Evolutionary conservation across 1,140 invertebrate species (phyloP).

Genomic region (Euura lappo): DNA sequence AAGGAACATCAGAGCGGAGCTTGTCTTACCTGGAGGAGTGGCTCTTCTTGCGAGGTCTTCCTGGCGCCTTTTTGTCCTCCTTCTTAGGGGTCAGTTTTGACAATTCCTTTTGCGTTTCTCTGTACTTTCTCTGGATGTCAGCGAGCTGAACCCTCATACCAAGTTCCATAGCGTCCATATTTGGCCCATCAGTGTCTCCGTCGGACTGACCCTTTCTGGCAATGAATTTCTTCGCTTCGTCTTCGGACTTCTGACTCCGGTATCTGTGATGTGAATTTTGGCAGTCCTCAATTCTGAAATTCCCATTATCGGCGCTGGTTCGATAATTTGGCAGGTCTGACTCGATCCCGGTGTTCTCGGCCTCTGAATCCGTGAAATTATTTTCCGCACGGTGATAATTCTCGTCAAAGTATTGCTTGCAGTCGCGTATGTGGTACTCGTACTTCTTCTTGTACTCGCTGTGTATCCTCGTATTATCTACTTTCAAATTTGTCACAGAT

Average conservation of each 20-base stretch:
- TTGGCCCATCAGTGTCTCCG: constrained; percentile 60
- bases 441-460: constrained; percentile 13
- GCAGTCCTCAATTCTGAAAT: constrained; percentile 17
- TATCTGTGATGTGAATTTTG: constrained; percentile 46
- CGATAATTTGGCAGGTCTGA: background rate
- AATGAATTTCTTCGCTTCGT: constrained; percentile 57
- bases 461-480: background rate
- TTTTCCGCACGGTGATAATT: constrained; percentile 16
- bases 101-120: constrained; percentile 82
- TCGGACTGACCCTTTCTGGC: constrained; percentile 45
- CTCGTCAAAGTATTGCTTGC: constrained; percentile 5
- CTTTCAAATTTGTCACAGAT: background rate
- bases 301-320: background rate
- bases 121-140: constrained; percentile 80
- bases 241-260: constrained; percentile 55
- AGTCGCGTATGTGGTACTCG: background rate
- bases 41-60: constrained; percentile 49
- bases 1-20: constrained; percentile 22
- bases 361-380: constrained; percentile 37
- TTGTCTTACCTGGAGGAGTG: constrained; percentile 49
- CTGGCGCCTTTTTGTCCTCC: constrained; percentile 48
- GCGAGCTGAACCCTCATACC: constrained; percentile 81
- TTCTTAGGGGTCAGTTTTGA: constrained; percentile 70
- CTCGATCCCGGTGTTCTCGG: constrained; percentile 17
- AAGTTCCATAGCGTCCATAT: constrained; percentile 77